Evolutionary conservation across 2,888 invertebrate species (phyloP), one percentile per base, ranked within the genome.

Genomic region (Euzetes globulus): DNA sequence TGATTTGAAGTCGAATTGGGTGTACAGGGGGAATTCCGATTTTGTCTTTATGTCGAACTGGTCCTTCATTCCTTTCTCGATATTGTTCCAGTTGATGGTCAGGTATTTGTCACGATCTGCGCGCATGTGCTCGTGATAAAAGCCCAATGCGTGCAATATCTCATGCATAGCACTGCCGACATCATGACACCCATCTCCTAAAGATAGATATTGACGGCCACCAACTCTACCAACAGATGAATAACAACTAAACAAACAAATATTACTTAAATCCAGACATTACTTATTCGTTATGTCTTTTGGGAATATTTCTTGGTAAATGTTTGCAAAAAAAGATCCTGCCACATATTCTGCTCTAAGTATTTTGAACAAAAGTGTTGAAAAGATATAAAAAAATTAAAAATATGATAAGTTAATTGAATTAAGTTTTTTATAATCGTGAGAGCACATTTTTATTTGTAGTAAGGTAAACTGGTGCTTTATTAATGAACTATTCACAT

Each of bases 51-150:
- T 71, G 19, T 33, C 22, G 70, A 78, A 78, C 50, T 78, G 76
- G n/a, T 74, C 71, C 15, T 33, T 1, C 68, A 68, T 73, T 19
- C 41, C 63, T 0, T 41, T 58, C 29, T 52, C 47, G n/a, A 80
- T 78, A 63, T 80, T 79, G 29, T 76, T 50, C 77, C 75, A 78
- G 11, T 77, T 41, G 19, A 80, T 78, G 19, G 22, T 29, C 0
- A 80, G 75, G 60, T 76, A 78, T 6, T 78, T 45, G 60, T 80
- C 79, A 19, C 80, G 73, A 71, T 80, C 79, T 6, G 79, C 78
- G 25, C 80, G 75, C 37, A 78, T 77, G 50, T 80, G 80, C 70
- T 80, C 80, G 19, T 79, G 79, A 13, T 76, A 77, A 29, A 80
- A 78, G 27, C 80, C 80, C 9, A 79, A 55, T 0, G 78, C 74